Conservation (phyloP, 2,113 vertebrate genomes). For the Psophia crepitans region DNA sequence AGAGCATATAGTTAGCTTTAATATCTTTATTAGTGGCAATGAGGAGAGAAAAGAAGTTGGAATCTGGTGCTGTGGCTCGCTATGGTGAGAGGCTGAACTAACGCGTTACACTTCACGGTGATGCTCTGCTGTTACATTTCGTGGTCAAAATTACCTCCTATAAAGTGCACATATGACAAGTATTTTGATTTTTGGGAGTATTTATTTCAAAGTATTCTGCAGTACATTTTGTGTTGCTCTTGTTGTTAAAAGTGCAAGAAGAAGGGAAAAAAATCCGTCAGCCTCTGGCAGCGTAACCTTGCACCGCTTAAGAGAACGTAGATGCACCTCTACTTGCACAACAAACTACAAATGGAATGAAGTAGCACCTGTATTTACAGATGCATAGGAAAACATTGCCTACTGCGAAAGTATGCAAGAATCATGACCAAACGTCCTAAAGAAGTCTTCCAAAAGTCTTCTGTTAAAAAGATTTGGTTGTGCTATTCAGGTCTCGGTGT, state of each 20-base stretch:
- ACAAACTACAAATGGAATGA: rapidly evolving
- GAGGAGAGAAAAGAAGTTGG: neutral
- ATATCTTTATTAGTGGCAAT: slow-evolving; percentile 14
- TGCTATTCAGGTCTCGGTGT: neutral
- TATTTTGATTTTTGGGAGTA: neutral
- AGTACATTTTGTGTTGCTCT: neutral
- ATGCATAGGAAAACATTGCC: neutral
- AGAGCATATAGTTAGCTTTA: slow-evolving; percentile 56
- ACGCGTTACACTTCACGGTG: neutral
- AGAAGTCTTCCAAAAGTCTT: neutral
- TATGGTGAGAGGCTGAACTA: neutral
- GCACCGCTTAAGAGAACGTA: rapidly evolving
- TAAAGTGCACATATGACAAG: neutral
- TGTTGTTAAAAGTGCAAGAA: neutral
- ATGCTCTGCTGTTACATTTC: neutral
- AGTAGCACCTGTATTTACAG: neutral
- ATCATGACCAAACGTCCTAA: neutral
- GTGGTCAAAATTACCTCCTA: neutral
- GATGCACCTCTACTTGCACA: neutral
- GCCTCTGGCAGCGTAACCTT: neutral
- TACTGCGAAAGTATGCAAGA: neutral
- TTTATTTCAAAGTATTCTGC: neutral
- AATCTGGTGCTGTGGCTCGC: neutral
- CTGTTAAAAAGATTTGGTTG: neutral
- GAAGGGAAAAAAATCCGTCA: neutral